Conservation (phyloP, 2,888 invertebrate genomes). For the Temnothorax unifasciatus region DNA sequence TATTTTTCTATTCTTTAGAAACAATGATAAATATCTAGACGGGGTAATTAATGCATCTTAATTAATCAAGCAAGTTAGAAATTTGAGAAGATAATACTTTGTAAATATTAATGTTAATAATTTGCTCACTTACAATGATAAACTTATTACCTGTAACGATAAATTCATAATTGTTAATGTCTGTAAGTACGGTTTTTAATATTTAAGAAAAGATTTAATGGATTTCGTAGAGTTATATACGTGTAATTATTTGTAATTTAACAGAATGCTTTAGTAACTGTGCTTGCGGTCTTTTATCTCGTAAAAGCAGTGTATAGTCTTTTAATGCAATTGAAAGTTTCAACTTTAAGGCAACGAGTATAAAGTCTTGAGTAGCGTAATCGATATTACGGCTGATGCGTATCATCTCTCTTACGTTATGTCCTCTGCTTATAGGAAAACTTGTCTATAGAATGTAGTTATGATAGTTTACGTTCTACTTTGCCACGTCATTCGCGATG, state of each 20-base stretch:
- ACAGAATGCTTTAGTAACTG: constrained; percentile 18
- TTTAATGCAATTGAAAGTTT: constrained; percentile 47
- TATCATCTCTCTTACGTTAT: constrained; percentile 26
- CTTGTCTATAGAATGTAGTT: constrained; percentile 35
- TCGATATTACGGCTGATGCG: constrained; percentile 22
- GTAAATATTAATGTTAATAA: neutral
- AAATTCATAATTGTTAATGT: neutral
- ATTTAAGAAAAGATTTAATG: constrained; percentile 30
- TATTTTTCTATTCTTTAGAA: neutral
- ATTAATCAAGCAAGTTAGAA: neutral
- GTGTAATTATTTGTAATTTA: constrained; percentile 37
- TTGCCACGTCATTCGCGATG: constrained; percentile 29
- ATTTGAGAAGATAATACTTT: neutral
- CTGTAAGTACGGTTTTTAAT: neutral
- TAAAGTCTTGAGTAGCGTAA: constrained; percentile 41
- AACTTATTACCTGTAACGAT: neutral
- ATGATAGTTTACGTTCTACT: constrained; percentile 41
- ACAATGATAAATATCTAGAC: neutral
- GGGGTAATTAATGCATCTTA: neutral
- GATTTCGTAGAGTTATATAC: neutral
- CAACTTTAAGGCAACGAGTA: constrained; percentile 3
- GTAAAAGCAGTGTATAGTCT: constrained; percentile 26
- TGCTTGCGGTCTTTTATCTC: neutral
- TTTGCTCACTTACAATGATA: neutral
- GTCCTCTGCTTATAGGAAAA: neutral